Base-by-base conservation (phyloP, 2,797 vertebrate genomes). In the Acomys russatus region DNA sequence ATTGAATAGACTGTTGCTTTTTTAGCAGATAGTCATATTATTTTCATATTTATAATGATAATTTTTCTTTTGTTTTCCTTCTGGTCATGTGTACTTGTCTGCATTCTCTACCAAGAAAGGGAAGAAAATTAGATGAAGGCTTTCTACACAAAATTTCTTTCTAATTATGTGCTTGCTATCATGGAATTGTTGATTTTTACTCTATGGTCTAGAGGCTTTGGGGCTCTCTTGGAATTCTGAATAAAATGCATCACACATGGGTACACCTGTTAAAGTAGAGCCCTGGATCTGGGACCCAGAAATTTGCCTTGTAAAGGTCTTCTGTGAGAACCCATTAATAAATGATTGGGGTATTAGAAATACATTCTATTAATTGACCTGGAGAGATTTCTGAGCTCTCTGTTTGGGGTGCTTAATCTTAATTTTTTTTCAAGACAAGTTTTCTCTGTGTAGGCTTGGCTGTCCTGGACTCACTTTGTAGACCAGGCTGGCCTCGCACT, bases 341-440 rank as follows among this genome's bases (percentile, higher is more conserved):
- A 90, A 56, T 73, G 23, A 14, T 35, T 7, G 54, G 33, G 12
- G 51, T 9, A 66, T 80, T 71, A 68, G 54, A 91, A 93, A 3
- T 59, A 25, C 79, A 28, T 79, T 84, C n/a, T 30, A 35, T 22
- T 87, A 38, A 90, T 91, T 88, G 80, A 96, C 94, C 59, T 70
- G 33, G 23, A 35, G 64, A 49, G 30, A 89, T 61, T 14, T 59
- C 56, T 59, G 56, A 59, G 14, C 56, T 59, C 56, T 59, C 17
- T 4, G 71, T 15, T 23, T 30, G 35, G 23, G 14, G 30, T 44
- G 25, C 17, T 61, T 61, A 82, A 15, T 59, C 33, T 61, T 80
- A 22, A 80, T 80, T n/a, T n/a, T n/a, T n/a, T 80, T 56, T 80
- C 20, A 59, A 59, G 44, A 44, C 44, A 44, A 44, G 44, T 44